A percentile compares a stretch with the other conserved stretches of the same genome.
phyloP scores from a whole-genome alignment of 2,888 invertebrate genomes.

The Leucoma salicis region DNA sequence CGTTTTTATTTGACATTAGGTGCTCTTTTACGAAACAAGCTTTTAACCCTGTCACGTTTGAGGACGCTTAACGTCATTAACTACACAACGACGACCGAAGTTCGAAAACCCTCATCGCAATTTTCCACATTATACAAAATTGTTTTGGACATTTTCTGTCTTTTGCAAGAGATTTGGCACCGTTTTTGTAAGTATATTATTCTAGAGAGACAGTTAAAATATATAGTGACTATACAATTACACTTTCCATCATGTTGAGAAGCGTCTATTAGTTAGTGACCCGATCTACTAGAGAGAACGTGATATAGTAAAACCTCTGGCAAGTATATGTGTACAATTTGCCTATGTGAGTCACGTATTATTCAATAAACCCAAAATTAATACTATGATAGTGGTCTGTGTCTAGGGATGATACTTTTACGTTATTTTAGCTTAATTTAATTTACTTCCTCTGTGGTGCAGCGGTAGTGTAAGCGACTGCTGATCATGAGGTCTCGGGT shows the following conservation, averaged over 20 bases:
- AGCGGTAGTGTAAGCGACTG: no score
- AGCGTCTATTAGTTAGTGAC: conserved; percentile 42
- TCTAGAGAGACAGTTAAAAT: conserved; percentile 51
- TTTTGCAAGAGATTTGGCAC: conserved; percentile 31
- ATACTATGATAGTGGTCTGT: conserved; percentile 66
- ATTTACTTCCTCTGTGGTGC: no score
- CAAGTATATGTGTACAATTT: conserved; percentile 46
- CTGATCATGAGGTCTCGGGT: no score
- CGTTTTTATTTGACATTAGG: conserved; percentile 45
- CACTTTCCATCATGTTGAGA: not conserved
- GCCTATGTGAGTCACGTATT: conserved; percentile 69
- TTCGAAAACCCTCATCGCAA: conserved; percentile 37
- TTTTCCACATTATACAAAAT: conserved; percentile 41
- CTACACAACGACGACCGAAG: conserved; percentile 28
- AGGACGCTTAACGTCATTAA: conserved; percentile 41
- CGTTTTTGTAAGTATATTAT: conserved; percentile 54
- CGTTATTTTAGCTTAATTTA: not conserved
- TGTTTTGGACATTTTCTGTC: conserved; percentile 32
- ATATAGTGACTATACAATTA: not conserved
- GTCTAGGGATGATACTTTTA: conserved; percentile 11
- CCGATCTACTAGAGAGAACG: conserved; percentile 56
- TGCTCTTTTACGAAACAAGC: conserved; percentile 40
- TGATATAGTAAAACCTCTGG: conserved; percentile 57
- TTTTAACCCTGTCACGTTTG: conserved; percentile 40
- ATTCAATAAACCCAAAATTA: conserved; percentile 78